Evolutionary conservation across 1,140 invertebrate genomes (phyloP).

Genomic region (Zaprionus davidi): DNA sequence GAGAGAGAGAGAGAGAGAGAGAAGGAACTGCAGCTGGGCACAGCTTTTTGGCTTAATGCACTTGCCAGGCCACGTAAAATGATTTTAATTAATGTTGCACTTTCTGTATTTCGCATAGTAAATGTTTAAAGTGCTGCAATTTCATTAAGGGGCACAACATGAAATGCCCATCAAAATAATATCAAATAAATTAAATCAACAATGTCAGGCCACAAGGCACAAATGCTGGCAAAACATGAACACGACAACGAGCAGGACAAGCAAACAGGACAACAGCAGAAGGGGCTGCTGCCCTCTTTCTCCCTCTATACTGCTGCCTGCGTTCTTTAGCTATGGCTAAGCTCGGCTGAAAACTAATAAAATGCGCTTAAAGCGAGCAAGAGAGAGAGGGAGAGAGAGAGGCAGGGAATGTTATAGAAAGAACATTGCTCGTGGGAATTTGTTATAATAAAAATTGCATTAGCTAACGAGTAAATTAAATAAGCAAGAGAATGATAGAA

Average conservation of each 20-base stretch:
- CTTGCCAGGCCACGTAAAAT: constrained; percentile 10
- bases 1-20: not conserved
- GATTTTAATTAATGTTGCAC: constrained; percentile 29
- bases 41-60: constrained; percentile 26
- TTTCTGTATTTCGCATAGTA: constrained; percentile 32
- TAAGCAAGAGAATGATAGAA: constrained; percentile 28
- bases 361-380: constrained; percentile 31
- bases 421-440: constrained; percentile 36
- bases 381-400: no score
- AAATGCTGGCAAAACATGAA: constrained; percentile 32
- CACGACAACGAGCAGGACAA: constrained; percentile 6
- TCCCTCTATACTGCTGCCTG: not conserved
- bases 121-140: constrained; percentile 58
- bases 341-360: constrained; percentile 27
- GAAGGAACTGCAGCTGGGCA: not conserved
- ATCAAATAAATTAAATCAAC: constrained; percentile 56
- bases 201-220: constrained; percentile 37
- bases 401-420: not conserved
- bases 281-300: not conserved
- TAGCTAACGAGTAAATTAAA: constrained; percentile 70
- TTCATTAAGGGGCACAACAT: constrained; percentile 23
- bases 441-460: constrained; percentile 65
- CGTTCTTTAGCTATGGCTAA: not conserved
- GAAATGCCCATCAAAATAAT: constrained; percentile 30
- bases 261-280: not conserved